phyloP scores from a whole-genome alignment of 2,797 vertebrate genomes.

The Sebastes paucispinis region DNA sequence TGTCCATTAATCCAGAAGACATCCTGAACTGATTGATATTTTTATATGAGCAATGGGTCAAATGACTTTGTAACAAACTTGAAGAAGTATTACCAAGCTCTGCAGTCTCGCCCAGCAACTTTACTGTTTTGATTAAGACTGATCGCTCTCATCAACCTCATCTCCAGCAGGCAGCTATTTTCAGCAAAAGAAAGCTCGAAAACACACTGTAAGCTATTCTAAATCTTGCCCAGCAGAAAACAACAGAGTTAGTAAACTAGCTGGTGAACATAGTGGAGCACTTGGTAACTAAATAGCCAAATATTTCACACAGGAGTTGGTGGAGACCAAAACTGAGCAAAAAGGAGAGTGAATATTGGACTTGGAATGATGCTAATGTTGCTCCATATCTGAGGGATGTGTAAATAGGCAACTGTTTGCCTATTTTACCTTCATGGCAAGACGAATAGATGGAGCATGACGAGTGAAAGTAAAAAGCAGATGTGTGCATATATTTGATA shows the following conservation, averaged over 20 bases:
- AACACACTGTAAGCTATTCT: background rate
- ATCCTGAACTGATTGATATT: background rate
- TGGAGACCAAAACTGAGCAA: background rate
- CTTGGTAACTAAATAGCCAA: background rate
- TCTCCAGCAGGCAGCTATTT: background rate
- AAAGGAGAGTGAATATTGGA: background rate
- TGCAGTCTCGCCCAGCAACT: background rate
- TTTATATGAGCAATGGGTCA: background rate
- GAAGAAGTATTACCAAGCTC: background rate
- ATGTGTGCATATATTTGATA: constrained; percentile 32
- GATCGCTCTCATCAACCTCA: background rate
- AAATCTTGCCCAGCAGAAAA: background rate
- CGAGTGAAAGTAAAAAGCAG: constrained; percentile 26
- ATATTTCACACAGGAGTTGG: background rate
- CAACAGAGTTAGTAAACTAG: background rate
- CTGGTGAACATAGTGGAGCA: background rate
- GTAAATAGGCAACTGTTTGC: too few relatives aligned
- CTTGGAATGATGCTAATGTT: too few relatives aligned
- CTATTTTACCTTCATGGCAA: background rate
- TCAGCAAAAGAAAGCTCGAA: background rate
- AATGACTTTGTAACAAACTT: background rate
- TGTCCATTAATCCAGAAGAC: background rate
- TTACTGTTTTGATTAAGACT: background rate
- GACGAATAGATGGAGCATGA: constrained; percentile 23
- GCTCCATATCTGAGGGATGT: too few relatives aligned